Conservation (phyloP, 2,113 vertebrate genomes). For the Macaca mulatta region DNA sequence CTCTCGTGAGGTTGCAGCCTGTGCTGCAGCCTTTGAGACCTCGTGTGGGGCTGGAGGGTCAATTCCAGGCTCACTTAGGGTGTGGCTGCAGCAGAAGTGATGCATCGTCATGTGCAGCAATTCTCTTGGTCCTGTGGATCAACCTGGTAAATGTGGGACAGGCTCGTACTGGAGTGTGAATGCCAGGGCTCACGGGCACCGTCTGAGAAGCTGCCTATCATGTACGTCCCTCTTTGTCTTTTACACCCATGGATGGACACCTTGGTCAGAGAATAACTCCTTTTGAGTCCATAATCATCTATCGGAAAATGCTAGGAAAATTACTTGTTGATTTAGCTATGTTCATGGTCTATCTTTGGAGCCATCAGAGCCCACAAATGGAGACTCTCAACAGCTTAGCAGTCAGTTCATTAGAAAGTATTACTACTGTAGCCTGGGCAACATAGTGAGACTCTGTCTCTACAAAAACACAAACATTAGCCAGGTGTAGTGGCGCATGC, state of each 20-base stretch:
- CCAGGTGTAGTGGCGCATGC: no score
- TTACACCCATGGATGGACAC: background rate
- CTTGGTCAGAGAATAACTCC: background rate
- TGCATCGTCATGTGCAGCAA: rapidly evolving
- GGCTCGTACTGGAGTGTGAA: rapidly evolving
- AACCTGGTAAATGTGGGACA: background rate
- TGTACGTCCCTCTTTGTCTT: no score
- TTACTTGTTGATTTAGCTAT: background rate
- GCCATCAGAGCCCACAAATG: background rate
- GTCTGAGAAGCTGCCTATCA: background rate
- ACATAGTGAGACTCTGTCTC: no score
- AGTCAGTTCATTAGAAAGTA: background rate
- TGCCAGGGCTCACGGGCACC: rapidly evolving
- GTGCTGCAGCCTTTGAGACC: rapidly evolving
- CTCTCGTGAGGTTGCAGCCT: rapidly evolving
- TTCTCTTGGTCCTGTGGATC: background rate
- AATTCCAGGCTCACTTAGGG: rapidly evolving
- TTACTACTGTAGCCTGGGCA: no score
- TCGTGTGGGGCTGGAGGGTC: rapidly evolving
- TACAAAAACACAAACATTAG: no score
- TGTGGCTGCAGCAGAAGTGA: background rate
- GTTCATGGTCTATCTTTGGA: no score
- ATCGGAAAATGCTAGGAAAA: background rate
- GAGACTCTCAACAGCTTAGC: background rate
- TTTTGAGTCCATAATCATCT: background rate